These are phyloP conservation scores for Zoanthus sansibaricus DNA, from an alignment of 92 coral and sea anemone genomes.

Conservation along the genomic window DNA sequence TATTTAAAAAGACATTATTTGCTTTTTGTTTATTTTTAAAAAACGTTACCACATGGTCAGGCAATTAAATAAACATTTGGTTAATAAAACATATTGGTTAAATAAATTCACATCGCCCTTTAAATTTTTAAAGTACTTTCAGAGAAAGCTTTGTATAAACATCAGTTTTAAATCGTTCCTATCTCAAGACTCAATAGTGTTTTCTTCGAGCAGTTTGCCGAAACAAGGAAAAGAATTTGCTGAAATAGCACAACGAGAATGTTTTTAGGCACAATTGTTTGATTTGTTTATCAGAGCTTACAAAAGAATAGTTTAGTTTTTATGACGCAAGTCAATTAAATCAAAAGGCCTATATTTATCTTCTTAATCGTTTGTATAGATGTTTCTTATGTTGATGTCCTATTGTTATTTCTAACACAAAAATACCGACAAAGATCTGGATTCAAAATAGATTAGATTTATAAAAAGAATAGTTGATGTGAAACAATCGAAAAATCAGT, in stretches of 20 bases:
- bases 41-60: too few species aligned
- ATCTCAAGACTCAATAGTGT: background rate
- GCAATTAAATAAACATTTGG: too few species aligned
- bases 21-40: too few species aligned
- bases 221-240: background rate
- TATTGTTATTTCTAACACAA: background rate
- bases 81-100: too few species aligned
- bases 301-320: background rate
- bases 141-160: background rate
- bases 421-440: background rate
- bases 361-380: background rate
- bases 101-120: background rate
- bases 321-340: conserved; percentile 22
- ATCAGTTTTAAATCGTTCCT: background rate
- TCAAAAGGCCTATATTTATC: background rate
- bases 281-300: background rate
- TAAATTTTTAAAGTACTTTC: background rate
- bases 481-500: background rate
- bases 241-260: background rate
- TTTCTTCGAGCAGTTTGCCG: background rate
- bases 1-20: too few species aligned
- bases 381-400: background rate
- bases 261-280: conserved; percentile 1
- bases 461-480: background rate
- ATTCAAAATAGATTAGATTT: background rate